These are phyloP conservation scores for Chaetogeoica ovagalla DNA, from an alignment of 2,888 invertebrate species.

Conservation along the genomic window DNA sequence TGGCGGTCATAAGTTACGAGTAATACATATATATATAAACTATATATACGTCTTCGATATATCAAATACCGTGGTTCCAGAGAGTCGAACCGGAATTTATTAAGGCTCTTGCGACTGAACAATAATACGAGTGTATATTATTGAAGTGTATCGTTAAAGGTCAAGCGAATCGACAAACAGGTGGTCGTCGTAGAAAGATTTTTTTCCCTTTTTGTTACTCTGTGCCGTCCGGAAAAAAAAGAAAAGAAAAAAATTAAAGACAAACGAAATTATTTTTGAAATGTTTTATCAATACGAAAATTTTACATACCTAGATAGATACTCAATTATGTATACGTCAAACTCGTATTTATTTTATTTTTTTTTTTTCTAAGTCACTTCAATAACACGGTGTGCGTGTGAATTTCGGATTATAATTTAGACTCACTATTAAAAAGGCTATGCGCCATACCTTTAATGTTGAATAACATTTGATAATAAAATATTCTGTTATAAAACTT, in stretches of 20 bases:
- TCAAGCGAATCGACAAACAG: constrained; percentile 2
- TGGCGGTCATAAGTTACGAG: constrained; percentile 36
- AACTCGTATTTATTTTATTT: too few species aligned
- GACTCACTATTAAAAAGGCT: too few species aligned
- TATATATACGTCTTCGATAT: constrained; percentile 32
- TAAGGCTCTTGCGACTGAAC: constrained; percentile 23
- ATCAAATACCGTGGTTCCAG: constrained; percentile 31
- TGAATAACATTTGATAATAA: too few species aligned
- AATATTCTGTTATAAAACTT: too few species aligned
- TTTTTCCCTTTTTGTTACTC: neutral
- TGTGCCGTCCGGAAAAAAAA: neutral
- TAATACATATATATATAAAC: too few species aligned
- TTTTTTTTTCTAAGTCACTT: too few species aligned
- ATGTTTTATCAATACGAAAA: too few species aligned
- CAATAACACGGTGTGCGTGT: too few species aligned
- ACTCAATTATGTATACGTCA: too few species aligned
- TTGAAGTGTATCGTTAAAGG: constrained; percentile 41
- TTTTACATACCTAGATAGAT: too few species aligned
- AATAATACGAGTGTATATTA: constrained; percentile 30
- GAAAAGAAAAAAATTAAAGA: neutral
- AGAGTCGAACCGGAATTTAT: constrained; percentile 44
- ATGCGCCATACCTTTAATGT: too few species aligned
- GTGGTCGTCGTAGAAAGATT: constrained; percentile 10
- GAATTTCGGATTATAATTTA: too few species aligned
- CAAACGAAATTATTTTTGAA: neutral